A percentile compares a stretch with the other conserved stretches of the same genome.
phyloP scores from a whole-genome alignment of 2,113 vertebrate species.

The Tetrao urogallus region DNA sequence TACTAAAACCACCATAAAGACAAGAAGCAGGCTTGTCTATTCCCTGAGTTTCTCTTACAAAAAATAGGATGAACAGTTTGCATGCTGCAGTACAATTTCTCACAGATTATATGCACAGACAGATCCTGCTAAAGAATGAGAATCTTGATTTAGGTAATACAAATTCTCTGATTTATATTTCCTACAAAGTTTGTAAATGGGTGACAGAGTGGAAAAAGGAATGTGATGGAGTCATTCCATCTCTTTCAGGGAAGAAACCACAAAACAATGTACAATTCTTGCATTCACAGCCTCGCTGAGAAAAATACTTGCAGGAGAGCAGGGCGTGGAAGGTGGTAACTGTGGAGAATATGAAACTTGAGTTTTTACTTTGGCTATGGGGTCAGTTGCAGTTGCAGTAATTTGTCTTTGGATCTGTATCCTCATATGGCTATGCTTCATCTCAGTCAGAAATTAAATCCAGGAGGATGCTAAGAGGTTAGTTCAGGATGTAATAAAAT shows the following conservation, averaged over 20 bases:
- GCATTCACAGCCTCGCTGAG: not conserved
- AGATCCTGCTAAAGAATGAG: not conserved
- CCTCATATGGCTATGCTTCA: not conserved
- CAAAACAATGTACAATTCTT: fast-evolving
- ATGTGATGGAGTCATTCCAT: not conserved
- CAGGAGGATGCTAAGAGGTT: not conserved
- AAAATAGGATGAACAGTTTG: not conserved
- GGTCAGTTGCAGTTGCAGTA: not conserved
- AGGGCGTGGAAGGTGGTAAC: not conserved
- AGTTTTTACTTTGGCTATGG: not conserved
- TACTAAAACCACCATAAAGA: not conserved
- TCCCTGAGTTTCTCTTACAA: not conserved
- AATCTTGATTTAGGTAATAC: not conserved
- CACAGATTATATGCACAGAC: not conserved
- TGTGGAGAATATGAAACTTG: not conserved
- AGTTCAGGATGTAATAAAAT: not conserved
- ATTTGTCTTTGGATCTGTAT: not conserved
- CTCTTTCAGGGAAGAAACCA: not conserved
- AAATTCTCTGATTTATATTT: not conserved
- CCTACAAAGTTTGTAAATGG: not conserved
- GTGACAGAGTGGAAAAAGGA: not conserved
- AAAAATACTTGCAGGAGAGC: not conserved
- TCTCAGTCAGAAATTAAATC: not conserved
- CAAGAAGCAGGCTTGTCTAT: not conserved
- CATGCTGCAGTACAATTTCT: not conserved